Evolutionary conservation across 1,140 invertebrate genomes (phyloP).

Genomic region (Drosophila ogumai): DNA sequence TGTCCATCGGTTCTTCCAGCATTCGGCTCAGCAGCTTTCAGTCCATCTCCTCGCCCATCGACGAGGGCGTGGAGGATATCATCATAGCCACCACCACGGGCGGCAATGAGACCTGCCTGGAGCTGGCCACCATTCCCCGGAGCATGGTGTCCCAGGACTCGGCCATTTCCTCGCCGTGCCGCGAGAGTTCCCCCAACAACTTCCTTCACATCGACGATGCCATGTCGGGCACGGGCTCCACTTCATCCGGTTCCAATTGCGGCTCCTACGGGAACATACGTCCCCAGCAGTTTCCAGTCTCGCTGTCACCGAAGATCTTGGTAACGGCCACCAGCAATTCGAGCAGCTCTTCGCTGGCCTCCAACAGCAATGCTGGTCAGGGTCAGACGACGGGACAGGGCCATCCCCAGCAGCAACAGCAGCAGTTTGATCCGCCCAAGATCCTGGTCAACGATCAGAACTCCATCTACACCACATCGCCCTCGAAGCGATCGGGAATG

Average conservation of each 20-base stretch:
- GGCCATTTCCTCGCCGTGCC: slow-evolving; percentile 80
- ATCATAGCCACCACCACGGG: slow-evolving; percentile 84
- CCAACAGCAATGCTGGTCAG: slow-evolving; percentile 40
- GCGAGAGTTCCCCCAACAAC: slow-evolving; percentile 79
- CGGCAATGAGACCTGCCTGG: slow-evolving; percentile 78
- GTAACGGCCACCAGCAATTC: slow-evolving; percentile 81
- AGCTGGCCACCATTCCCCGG: slow-evolving; percentile 75
- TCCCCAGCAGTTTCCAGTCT: slow-evolving; percentile 80
- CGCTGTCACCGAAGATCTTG: slow-evolving; percentile 79
- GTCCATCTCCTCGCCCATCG: slow-evolving; percentile 84
- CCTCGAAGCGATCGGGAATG: slow-evolving; percentile 80
- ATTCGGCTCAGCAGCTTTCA: slow-evolving; percentile 84
- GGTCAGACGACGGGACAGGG: slow-evolving; percentile 18
- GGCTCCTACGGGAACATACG: slow-evolving; percentile 65
- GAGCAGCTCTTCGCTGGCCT: slow-evolving; percentile 78
- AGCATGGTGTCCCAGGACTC: slow-evolving; percentile 84
- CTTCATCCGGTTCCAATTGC: slow-evolving; percentile 70
- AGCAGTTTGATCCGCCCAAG: slow-evolving; percentile 84
- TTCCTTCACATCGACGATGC: slow-evolving; percentile 80
- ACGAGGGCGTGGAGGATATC: slow-evolving; percentile 84
- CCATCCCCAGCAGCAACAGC: slow-evolving; percentile 53
- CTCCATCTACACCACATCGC: slow-evolving; percentile 84
- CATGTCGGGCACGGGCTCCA: slow-evolving; percentile 67
- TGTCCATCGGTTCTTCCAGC: slow-evolving; percentile 81
- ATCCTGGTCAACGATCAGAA: slow-evolving; percentile 85